Base-by-base conservation (phyloP, 2,113 vertebrate species). In the Lampris megalopsis region DNA sequence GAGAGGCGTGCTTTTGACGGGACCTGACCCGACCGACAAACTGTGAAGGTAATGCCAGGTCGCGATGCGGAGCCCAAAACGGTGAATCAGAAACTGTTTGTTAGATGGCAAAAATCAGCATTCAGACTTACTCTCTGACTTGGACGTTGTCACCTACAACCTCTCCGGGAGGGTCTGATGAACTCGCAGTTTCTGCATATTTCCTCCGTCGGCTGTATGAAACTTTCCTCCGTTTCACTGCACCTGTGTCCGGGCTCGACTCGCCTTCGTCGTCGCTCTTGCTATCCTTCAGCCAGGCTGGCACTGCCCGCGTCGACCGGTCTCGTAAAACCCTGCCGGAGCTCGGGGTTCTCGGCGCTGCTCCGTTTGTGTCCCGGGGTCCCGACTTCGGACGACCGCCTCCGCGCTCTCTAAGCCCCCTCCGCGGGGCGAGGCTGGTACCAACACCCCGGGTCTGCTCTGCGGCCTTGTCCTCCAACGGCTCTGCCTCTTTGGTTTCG, bases 241-340 rank as follows among this genome's bases (percentile, higher is more conserved):
- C 81, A 0, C 71, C 76, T 53, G 59, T 71, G 60, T 91, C 92
- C 9, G 75, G 71, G 58, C 65, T 88, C 58, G 73, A 68, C 63
- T 92, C 91, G 52, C 89, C 89, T 2, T 80, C 88, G 4, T 91
- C 89, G 9, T 90, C 90, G 47, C 88, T 89, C 63, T 89, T 90
- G 41, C 81, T 89, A 63, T 89, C 92, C 71, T 92, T 92, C 63
- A 93, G 77, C 93, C 94, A 94, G n/a, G 89, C 92, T 7, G 94
- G 93, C 9, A 92, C 88, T 2, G 92, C 71, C 70, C 94, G 79
- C 1, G 88, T 92, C 1, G 94, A 93, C 49, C 94, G 83, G 86
- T 95, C 94, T 35, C 94, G 87, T 9, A 95, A 64, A 35, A 95
- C 94, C 62, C 94, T 86, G 5, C 94, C 93, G 0, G 93, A 92